These are phyloP conservation scores for Hafferia zeledoni DNA, from an alignment of 2,797 vertebrate species.

Conservation along the genomic window DNA sequence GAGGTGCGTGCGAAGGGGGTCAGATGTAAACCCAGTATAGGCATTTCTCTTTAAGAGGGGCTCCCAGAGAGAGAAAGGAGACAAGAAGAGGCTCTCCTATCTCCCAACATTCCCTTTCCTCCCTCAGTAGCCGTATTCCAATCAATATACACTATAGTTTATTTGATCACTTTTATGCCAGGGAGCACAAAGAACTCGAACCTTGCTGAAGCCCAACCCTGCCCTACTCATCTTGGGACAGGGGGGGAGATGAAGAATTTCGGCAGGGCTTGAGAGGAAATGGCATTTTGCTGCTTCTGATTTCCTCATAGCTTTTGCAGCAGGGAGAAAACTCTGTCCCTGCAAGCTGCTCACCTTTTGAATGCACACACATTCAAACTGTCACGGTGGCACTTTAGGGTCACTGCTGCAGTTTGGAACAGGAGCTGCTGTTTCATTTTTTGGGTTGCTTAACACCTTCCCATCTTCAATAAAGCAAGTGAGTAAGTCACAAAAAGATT, in stretches of 20 bases:
- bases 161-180: neutral
- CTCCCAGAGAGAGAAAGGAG: neutral
- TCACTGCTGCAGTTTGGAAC: neutral
- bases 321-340: fast-evolving
- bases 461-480: neutral
- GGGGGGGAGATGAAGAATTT: neutral
- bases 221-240: neutral
- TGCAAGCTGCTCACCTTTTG: neutral
- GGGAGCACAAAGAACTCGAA: neutral
- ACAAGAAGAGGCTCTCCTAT: neutral
- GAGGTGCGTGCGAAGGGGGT: neutral
- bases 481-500: neutral
- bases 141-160: neutral
- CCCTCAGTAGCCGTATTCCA: no score
- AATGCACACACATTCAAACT: no score
- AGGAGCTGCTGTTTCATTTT: neutral
- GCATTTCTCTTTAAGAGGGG: no score
- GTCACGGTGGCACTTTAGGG: neutral
- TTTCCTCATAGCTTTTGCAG: neutral
- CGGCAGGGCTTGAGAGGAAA: no score
- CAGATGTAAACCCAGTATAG: neutral
- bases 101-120: neutral
- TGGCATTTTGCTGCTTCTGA: no score
- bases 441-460: neutral
- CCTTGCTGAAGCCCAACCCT: neutral